phyloP scores from a whole-genome alignment of 2,888 invertebrate species.

The Seira musarum region DNA sequence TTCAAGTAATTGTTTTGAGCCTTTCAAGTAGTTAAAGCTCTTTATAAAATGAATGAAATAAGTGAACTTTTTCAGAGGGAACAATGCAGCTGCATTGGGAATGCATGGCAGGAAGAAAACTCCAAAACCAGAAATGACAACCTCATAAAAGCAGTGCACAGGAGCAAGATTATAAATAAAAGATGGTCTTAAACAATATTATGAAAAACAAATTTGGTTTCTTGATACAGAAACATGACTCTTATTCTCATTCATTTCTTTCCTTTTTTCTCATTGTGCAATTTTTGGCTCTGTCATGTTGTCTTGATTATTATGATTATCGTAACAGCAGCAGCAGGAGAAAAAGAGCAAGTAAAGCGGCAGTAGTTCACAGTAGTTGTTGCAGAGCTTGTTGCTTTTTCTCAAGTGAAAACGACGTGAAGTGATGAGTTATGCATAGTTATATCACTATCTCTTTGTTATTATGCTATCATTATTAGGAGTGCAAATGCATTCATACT shows the following conservation, averaged over 20 bases:
- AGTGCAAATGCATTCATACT: neutral
- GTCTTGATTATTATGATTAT: slow-evolving; percentile 3
- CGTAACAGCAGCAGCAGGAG: neutral
- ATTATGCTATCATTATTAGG: slow-evolving; percentile 12
- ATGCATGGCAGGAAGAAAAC: neutral
- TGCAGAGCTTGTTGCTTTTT: too few relatives aligned
- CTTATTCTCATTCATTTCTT: too few relatives aligned
- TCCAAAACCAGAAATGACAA: too few relatives aligned
- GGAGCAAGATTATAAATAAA: too few relatives aligned
- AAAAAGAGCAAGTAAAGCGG: neutral
- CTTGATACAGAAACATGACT: too few relatives aligned
- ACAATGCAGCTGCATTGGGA: neutral
- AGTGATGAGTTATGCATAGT: neutral
- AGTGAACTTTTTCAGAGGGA: neutral
- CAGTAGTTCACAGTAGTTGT: neutral
- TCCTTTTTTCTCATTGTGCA: too few relatives aligned
- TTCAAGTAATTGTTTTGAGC: neutral
- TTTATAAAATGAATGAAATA: neutral
- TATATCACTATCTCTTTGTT: neutral
- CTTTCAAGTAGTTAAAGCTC: neutral
- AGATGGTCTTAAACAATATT: too few relatives aligned
- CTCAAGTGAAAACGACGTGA: neutral
- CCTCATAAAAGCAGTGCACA: too few relatives aligned
- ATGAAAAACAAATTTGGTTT: too few relatives aligned
- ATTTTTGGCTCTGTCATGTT: neutral